Base-by-base conservation (phyloP, 2,888 invertebrate species). In the Zygothrica quintamaculata region DNA sequence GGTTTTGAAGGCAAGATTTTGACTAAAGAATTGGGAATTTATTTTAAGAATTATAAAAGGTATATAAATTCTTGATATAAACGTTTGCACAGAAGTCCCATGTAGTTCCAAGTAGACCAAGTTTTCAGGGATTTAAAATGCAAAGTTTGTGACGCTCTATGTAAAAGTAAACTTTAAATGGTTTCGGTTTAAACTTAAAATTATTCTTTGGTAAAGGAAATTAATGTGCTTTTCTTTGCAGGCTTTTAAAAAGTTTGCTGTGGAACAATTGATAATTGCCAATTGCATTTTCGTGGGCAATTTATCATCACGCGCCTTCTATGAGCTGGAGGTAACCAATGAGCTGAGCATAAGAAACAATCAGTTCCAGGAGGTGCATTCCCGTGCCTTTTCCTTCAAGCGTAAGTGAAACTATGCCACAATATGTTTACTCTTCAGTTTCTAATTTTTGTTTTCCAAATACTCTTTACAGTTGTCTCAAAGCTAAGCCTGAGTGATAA, bases 221-320 rank as follows among this genome's bases (percentile, higher is more conserved):
- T n/a, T n/a, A n/a, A n/a, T n/a, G n/a, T n/a, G n/a, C n/a, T n/a
- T n/a, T n/a, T 47, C 64, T 65, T 18, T 47, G 1, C 40, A 96
- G 90, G 93, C 95, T 1, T 96, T 96, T 84, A 96, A 96, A 85
- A 95, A 95, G 90, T 95, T 96, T 86, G 93, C 94, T 18, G 93
- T 95, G 0, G 92, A 93, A 29, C 93, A 93, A 71, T 92, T 96
- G 67, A 92, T 93, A 69, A 90, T 96, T 47, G 92, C 92, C 36
- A 94, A 94, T 2, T 93, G 94, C 15, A 90, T 87, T 8, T 93
- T 95, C 42, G 90, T 92, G 22, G 92, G 92, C 0, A 88, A 91
- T 47, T 89, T 96, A 60, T 95, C 95, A 3, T 95, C 95, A 75
- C 92, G 95, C 64, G 93, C 94, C 57, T 93, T 96, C 88, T 95